Base-by-base conservation (phyloP, 2,797 vertebrate genomes). In the Eurystomus glaucurus region DNA sequence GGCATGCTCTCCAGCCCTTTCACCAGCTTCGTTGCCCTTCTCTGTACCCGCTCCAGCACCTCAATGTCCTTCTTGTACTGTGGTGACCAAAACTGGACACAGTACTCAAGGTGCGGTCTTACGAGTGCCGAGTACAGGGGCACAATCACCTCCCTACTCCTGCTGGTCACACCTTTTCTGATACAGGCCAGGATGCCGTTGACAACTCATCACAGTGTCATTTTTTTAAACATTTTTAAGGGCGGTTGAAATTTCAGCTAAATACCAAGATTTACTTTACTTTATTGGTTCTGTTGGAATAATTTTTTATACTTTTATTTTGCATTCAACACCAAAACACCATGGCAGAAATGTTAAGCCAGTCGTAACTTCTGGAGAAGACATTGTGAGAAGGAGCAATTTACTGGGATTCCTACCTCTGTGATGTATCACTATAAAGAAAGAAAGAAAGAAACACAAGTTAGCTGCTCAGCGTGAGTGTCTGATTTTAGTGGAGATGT, bases 221-320 rank as follows among this genome's bases (percentile, higher is more conserved):
- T 21, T 71, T 90, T 90, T 11, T 83, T 51, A 52, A 91, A 77
- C 43, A 51, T 21, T 65, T 92, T 71, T 65, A 92, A 83, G n/a
- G 31, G 11, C 35, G 61, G 19, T 45, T 79, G 61, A 61, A 68
- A 48, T 76, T 90, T 94, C 54, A 41, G 22, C 25, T 75, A 37
- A 86, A 6, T 78, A 88, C 12, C 7, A 46, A 71, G 31, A 84
- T 76, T 87, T 57, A 39, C 17, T 65, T 95, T 43, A 43, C 41
- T 89, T 82, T 8, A 29, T 55, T 55, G 3, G 12, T 28, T 74
- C 79, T 90, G 4, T 57, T 74, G 9, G 12, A 71, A 57, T 71
- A 78, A 60, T 77, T 85, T 51, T 66, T 84, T 57, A 77, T 86
- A 76, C 6, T 18, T 91, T 77, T 66, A 29, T 91, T 94, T 93